Percentiles rank a stretch among this genome's conserved stretches.
Conservation (phyloP, 2,113 vertebrate genomes). For the Salvator merianae region DNA sequence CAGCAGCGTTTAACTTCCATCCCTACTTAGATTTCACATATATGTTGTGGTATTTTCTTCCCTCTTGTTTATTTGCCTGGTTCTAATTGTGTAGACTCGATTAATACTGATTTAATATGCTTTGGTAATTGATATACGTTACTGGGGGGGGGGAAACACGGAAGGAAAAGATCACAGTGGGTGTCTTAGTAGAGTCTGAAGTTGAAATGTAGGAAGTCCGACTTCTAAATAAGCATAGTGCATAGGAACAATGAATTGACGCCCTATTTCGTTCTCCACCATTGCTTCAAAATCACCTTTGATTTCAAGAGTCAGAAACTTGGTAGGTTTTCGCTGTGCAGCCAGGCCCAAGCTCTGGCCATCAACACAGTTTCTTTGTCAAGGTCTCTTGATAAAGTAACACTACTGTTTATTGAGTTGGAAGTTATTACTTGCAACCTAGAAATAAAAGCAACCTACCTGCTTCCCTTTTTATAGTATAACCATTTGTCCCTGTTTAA, state of each 20-base stretch:
- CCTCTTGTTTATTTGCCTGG: background rate
- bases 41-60: background rate
- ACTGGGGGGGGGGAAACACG: background rate
- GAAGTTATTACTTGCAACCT: background rate
- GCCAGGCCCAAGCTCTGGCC: background rate
- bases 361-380: background rate
- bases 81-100: no score
- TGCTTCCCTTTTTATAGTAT: background rate
- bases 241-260: background rate
- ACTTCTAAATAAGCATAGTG: background rate
- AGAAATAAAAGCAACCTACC: slow-evolving; percentile 5
- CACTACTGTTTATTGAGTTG: background rate
- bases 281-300: background rate
- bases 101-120: no score
- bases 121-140: background rate
- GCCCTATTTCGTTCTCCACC: background rate
- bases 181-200: background rate
- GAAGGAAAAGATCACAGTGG: background rate
- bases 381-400: background rate
- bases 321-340: background rate
- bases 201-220: background rate
- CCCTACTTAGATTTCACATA: background rate
- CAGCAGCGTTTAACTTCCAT: background rate
- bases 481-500: background rate
- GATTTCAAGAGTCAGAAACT: background rate